A percentile compares a stretch with the other conserved stretches of the same genome.
phyloP scores from a whole-genome alignment of 2,797 vertebrate genomes.

The Aldrovandia affinis region DNA sequence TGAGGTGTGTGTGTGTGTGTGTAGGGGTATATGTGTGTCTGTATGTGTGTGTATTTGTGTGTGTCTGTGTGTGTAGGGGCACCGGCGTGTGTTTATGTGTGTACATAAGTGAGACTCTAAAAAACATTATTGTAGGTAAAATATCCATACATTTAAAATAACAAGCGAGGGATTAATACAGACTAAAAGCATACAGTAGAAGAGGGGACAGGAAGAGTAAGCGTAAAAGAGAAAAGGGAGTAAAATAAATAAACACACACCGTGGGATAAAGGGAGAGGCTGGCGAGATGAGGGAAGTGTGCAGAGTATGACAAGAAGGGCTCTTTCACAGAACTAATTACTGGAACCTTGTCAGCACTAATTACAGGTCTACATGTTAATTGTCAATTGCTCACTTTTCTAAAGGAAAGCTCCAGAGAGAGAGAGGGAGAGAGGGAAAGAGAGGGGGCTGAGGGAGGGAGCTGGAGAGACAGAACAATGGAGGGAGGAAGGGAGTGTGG shows the following conservation, averaged over 20 bases:
- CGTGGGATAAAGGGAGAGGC: slow-evolving; percentile 36
- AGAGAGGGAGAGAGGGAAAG: slow-evolving; percentile 60
- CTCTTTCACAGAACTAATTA: slow-evolving; percentile 73
- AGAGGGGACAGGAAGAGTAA: slow-evolving; percentile 20
- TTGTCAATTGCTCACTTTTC: slow-evolving; percentile 71
- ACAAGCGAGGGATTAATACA: slow-evolving; percentile 35
- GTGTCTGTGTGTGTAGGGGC: background rate
- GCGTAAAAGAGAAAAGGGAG: slow-evolving; percentile 16
- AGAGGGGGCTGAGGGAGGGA: slow-evolving; percentile 29
- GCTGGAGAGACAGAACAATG: slow-evolving; percentile 18
- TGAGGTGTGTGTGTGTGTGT: background rate
- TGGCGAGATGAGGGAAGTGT: slow-evolving; percentile 13
- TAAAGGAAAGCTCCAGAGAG: slow-evolving; percentile 53
- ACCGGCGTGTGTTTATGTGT: slow-evolving; percentile 23
- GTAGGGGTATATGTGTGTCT: background rate
- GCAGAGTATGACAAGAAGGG: slow-evolving; percentile 44
- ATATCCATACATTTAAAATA: background rate
- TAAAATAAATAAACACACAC: background rate
- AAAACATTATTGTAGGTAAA: background rate
- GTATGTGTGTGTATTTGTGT: background rate
- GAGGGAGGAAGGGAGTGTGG: slow-evolving; percentile 1
- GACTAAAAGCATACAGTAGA: slow-evolving; percentile 37
- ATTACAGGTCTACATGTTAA: slow-evolving; percentile 77
- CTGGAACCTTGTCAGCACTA: slow-evolving; percentile 73
- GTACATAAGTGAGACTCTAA: slow-evolving; percentile 20